Base-by-base conservation (phyloP, 2,888 invertebrate genomes). In the Caenorhabditis sp. region DNA sequence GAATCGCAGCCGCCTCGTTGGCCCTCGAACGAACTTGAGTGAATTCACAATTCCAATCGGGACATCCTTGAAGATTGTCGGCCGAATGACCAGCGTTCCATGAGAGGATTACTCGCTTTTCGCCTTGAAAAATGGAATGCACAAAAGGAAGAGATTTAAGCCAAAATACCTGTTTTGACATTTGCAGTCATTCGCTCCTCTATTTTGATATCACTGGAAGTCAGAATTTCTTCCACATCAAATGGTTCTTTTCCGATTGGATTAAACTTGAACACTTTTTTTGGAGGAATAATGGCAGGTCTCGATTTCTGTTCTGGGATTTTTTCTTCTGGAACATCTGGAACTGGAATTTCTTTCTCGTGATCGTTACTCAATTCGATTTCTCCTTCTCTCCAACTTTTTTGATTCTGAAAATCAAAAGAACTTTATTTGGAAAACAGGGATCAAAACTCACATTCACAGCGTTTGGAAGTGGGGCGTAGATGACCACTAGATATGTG, bases 21-120 rank as follows among this genome's bases (percentile, higher is more conserved):
- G 59, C 51, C 35, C 84, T 72, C 2, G 44, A 61, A 10, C 84
- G 66, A 59, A 86, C 87, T 22, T 76, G 63, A 8, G 86, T 86
- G 61, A 90, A 84, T 35, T 84, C 82, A 73, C 91, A 91, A 49
- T 91, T 90, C 91, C 91, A 91, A 58, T 91, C 91, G 22, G 90
- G 88, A 84, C 91, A 91, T 51, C 91, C 90, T 31, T 85, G 84
- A 19, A 91, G 82, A 70, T 89, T 88, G 16, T 69, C 86, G 10
- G 79, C 58, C 16, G 81, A 80, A 68, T 87, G 87, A 10, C 87
- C 89, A 0, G 89, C 86, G 58, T 89, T 86, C 73, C 83, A 84
- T 1, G 88, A 85, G 19, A 89, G 70, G 19, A 89, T 86, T 16
- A 89, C 24, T 51, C 80, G 49, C 54, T 80, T 84, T 68, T 84